Base-by-base conservation (phyloP, 2,888 invertebrate genomes). In the Molanna angustata region DNA sequence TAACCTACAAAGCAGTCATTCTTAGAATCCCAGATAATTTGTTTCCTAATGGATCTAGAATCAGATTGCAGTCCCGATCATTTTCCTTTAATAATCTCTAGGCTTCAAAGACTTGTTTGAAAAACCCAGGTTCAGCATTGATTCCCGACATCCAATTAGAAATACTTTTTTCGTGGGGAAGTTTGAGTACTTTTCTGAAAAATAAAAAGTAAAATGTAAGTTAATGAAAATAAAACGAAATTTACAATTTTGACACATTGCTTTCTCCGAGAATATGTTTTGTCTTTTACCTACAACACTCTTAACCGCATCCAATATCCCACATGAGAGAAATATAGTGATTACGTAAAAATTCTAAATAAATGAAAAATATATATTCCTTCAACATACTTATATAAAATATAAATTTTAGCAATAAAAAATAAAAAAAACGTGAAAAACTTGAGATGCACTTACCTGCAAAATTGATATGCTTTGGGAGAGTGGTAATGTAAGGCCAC, bases 401-500 rank as follows among this genome's bases (percentile, higher is more conserved):
- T n/a, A n/a, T n/a, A n/a, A n/a, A n/a, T n/a, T n/a, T n/a, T n/a
- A n/a, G n/a, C n/a, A n/a, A n/a, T n/a, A n/a, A n/a, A n/a, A n/a
- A n/a, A n/a, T n/a, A n/a, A n/a, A n/a, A n/a, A n/a, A n/a, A n/a
- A n/a, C n/a, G n/a, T n/a, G n/a, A n/a, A n/a, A n/a, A n/a, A n/a
- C n/a, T n/a, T n/a, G n/a, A n/a, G n/a, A n/a, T n/a, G n/a, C n/a
- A 35, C 13, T 35, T 13, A 35, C 35, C 35, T 35, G 35, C 35
- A 35, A 35, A 35, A 35, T 35, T 14, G 35, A 35, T 35, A 35
- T 35, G 35, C 35, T 35, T 35, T 35, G 35, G 35, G 35, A 35
- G 35, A 35, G 35, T 35, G 35, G 13, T 35, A 35, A 35, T 35
- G 14, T 35, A 35, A 35, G 14, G 35, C 14, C 35, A 35, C 35